Evolutionary conservation across 2,888 invertebrate genomes (phyloP).

Genomic region (Epirrhoe tristata): DNA sequence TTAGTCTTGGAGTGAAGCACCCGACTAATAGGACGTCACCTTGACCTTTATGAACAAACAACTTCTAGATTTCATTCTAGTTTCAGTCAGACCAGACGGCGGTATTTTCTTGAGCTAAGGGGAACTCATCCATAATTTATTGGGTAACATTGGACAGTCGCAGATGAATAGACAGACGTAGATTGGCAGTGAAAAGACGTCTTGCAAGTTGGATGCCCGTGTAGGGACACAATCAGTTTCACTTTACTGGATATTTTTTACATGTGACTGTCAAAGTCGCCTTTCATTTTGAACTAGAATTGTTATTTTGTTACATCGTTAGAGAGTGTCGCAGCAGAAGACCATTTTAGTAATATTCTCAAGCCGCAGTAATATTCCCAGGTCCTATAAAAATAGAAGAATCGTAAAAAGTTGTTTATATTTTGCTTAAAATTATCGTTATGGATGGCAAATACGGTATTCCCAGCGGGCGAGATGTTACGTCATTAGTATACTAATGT

Average conservation of each 20-base stretch:
- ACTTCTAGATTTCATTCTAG: constrained; percentile 14
- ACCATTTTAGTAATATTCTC: constrained; percentile 1
- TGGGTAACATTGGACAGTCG: constrained; percentile 27
- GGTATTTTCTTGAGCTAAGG: constrained; percentile 28
- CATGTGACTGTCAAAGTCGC: constrained; percentile 12
- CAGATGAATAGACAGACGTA: constrained; percentile 28
- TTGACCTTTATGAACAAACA: constrained; percentile 32
- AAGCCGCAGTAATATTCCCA: constrained; percentile 4
- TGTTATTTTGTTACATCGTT: constrained; percentile 21
- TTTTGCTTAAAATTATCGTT: constrained; percentile 1
- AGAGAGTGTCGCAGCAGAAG: constrained; percentile 20
- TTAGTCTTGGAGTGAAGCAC: constrained; percentile 1
- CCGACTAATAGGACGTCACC: constrained; percentile 11
- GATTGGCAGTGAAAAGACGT: constrained; percentile 35
- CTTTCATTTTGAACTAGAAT: constrained; percentile 26
- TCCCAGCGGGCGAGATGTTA: not conserved
- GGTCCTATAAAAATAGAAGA: constrained; percentile 10
- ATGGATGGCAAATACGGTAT: not conserved
- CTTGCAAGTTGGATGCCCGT: constrained; percentile 19
- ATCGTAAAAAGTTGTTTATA: constrained; percentile 18
- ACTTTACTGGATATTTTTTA: constrained; percentile 20
- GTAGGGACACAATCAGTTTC: constrained; percentile 32
- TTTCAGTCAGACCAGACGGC: constrained; percentile 7
- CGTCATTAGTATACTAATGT: not conserved
- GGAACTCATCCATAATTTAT: constrained; percentile 35